Evolutionary conservation across 64 coral and sea anemone genomes (phyloP).

Genomic region (Trachythela sp.): DNA sequence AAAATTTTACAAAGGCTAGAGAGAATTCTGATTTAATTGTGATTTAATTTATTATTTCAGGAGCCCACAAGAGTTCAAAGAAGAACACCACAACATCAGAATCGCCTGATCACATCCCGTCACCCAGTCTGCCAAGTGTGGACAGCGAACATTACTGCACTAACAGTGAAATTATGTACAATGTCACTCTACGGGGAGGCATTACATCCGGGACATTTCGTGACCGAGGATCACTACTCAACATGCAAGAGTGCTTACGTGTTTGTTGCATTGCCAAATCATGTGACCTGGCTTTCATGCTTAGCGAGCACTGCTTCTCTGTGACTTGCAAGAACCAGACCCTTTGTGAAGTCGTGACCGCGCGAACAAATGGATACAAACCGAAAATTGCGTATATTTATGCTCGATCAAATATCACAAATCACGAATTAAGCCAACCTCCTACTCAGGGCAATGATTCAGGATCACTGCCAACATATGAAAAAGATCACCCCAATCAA

Average conservation of each 20-base stretch:
- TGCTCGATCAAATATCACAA: background rate
- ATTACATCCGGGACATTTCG: slow-evolving; percentile 71
- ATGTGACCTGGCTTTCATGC: slow-evolving; percentile 98
- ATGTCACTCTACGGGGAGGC: slow-evolving; percentile 78
- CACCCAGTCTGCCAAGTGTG: background rate
- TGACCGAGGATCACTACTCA: slow-evolving; percentile 40
- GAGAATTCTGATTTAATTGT: too few species aligned
- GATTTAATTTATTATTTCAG: background rate
- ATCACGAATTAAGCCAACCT: background rate
- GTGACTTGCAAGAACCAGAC: slow-evolving; percentile 83
- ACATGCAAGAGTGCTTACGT: slow-evolving; percentile 72
- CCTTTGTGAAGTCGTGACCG: slow-evolving; percentile 67
- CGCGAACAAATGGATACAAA: background rate
- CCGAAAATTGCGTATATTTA: background rate
- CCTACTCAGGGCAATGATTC: background rate
- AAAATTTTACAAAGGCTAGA: too few species aligned
- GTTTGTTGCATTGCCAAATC: slow-evolving; percentile 70
- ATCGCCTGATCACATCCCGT: background rate
- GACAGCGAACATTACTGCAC: slow-evolving; percentile 45
- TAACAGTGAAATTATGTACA: slow-evolving; percentile 72
- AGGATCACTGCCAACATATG: background rate
- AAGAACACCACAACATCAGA: background rate
- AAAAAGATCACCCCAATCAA: background rate
- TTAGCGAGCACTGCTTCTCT: slow-evolving; percentile 88
- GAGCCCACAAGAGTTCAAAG: background rate